Evolutionary conservation across 2,888 invertebrate species (phyloP), one percentile per base, ranked within the genome.

Genomic region (Phyllotreta cruciferae): DNA sequence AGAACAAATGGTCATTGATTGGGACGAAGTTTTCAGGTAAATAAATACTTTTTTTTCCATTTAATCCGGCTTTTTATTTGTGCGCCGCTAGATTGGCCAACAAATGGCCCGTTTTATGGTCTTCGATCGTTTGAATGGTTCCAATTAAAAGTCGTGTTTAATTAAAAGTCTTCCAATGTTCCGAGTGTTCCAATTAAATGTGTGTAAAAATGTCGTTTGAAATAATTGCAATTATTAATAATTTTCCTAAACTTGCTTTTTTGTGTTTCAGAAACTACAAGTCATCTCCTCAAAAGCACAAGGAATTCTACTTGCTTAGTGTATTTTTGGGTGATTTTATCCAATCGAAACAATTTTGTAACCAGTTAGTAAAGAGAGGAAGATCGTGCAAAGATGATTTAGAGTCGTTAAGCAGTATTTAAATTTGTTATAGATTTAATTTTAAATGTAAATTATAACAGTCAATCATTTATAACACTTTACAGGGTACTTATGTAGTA

Each of bases 241-340:
- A 9, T 0, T 5, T 45, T 2, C 3, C 14, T 4, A 13, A 5
- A 8, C 5, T 45, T 45, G 14, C 6, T 11, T 8, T 13, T 45
- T 70, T 67, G 50, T 71, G 78, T 82, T 84, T 52, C 85, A 93
- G 93, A 74, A 90, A 90, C 75, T 93, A 92, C 85, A 91, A 90
- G 81, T 83, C 86, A 57, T 90, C 91, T 53, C 86, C 90, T 39
- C 88, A 89, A 71, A 87, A 87, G 72, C 87, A 87, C 77, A 90
- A 92, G 80, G 91, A 93, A 82, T 90, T 90, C 82, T 93, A 92
- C 80, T 84, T 94, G 39, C 86, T 93, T 68, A 93, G 93, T 77
- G 91, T 93, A 66, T 93, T 93, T 82, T 83, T 94, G 62, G 93
- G 93, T 35, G 92, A 94, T 82, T 92, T 93, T 75, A 88, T 93